Base-by-base conservation (phyloP, 2,797 vertebrate species). In the Eutrigla gurnardus region DNA sequence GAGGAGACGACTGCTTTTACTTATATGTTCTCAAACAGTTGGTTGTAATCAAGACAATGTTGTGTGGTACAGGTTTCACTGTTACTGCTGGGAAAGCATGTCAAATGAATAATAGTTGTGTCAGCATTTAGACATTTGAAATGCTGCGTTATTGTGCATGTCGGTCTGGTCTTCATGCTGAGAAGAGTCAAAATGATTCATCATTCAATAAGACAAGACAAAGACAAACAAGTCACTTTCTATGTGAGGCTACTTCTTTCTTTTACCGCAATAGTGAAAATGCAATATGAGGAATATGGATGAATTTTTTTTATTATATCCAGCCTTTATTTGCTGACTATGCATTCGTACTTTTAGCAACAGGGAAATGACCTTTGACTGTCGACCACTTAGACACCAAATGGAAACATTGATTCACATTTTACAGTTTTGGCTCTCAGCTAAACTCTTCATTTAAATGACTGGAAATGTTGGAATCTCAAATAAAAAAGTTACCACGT, bases 1-100 rank as follows among this genome's bases (percentile, higher is more conserved):
- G 78, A 80, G 77, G 70, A 82, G 76, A 78, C 15, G 52, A 57
- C 57, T 52, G 86, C 91, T 91, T 89, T 90, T 85, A 89, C 83
- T 89, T 85, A 87, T 70, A 17, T 82, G 69, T 87, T 70, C 77
- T 47, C 67, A 77, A 69, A 78, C 25, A 75, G 78, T 58, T 61
- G 40, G 18, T 65, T 78, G 65, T 49, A 32, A 49, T 47, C 60
- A 71, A 75, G 72, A 40, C 50, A n/a, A 77, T 73, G 74, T 15
- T n/a, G 55, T 57, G 65, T 75, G 72, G 65, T 8, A 50, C 68
- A 50, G 72, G 42, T 64, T 45, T 78, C 7, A 5, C 18, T 62
- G 68, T 57, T 73, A 37, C 73, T 72, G 64, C 47, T 1, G 7
- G 15, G 36, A 5, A 59, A 75, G 66, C 1, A 67, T 33, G 2